Conservation (phyloP, 2,797 vertebrate genomes). For the Propithecus deckenii region DNA sequence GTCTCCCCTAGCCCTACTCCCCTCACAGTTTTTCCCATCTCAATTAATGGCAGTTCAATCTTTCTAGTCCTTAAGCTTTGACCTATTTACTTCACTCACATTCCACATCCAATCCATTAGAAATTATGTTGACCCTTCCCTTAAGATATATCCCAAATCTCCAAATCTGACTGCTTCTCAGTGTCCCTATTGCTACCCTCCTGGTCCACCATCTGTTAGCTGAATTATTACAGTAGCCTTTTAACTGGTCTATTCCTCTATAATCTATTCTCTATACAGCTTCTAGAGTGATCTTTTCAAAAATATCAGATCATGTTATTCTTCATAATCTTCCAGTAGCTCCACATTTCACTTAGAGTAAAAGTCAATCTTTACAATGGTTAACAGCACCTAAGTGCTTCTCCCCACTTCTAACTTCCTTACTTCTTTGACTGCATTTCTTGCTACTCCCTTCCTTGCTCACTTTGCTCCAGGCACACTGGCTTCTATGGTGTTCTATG, state of each 20-base stretch:
- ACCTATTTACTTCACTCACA: not conserved
- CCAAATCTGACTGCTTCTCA: not conserved
- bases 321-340: not conserved
- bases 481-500: not conserved
- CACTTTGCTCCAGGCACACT: not conserved
- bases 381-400: not conserved
- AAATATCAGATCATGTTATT: not conserved
- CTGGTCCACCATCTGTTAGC: not conserved
- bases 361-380: not conserved
- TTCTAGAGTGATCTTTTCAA: not conserved
- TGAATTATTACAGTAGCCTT: not conserved
- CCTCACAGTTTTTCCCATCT: not conserved
- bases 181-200: not conserved
- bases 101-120: not conserved
- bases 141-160: not conserved
- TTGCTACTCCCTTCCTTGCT: not conserved
- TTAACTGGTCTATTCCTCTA: not conserved
- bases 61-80: not conserved
- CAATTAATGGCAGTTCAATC: not conserved
- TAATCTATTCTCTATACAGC: not conserved
- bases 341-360: not conserved
- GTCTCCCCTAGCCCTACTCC: not conserved
- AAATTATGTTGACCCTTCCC: not conserved
- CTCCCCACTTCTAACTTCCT: not conserved
- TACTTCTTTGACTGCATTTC: not conserved